A percentile compares a stretch with the other conserved stretches of the same genome.
phyloP scores from a whole-genome alignment of 2,113 vertebrate genomes.

The Chionis minor region DNA sequence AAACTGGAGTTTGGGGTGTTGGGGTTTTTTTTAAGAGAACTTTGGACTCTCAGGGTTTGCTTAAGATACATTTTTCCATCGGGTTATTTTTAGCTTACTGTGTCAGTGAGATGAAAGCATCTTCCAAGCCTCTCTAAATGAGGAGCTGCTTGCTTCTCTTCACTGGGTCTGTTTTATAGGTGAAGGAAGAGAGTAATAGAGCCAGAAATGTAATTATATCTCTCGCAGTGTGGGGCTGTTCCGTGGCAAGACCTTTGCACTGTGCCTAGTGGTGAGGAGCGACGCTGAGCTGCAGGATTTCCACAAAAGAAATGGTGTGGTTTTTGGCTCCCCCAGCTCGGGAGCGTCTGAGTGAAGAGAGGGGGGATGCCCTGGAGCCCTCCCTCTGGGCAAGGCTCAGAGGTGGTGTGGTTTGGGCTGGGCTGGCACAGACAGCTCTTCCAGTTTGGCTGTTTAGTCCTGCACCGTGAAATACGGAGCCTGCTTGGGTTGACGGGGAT shows the following conservation, averaged over 20 bases:
- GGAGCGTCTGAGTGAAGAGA: neutral
- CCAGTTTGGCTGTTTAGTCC: neutral
- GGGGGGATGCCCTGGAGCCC: neutral
- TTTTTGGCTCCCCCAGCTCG: neutral
- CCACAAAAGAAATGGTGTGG: neutral
- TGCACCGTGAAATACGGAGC: neutral
- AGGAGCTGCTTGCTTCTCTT: neutral
- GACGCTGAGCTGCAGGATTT: neutral
- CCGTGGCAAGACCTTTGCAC: neutral
- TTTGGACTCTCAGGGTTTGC: neutral
- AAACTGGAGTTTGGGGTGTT: neutral
- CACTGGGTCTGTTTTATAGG: neutral
- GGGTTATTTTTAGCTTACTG: neutral
- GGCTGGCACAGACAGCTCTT: neutral
- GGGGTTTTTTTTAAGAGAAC: neutral
- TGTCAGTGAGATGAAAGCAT: neutral
- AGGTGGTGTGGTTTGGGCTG: neutral
- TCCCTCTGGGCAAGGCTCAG: neutral
- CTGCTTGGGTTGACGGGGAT: neutral
- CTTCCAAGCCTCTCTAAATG: neutral
- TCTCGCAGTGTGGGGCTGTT: neutral
- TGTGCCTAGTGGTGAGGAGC: neutral
- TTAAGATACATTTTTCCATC: neutral
- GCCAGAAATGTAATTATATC: neutral
- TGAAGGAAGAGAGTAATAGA: neutral